These are phyloP conservation scores for Acrobasis consociella DNA, from an alignment of 2,888 invertebrate species.

Conservation along the genomic window DNA sequence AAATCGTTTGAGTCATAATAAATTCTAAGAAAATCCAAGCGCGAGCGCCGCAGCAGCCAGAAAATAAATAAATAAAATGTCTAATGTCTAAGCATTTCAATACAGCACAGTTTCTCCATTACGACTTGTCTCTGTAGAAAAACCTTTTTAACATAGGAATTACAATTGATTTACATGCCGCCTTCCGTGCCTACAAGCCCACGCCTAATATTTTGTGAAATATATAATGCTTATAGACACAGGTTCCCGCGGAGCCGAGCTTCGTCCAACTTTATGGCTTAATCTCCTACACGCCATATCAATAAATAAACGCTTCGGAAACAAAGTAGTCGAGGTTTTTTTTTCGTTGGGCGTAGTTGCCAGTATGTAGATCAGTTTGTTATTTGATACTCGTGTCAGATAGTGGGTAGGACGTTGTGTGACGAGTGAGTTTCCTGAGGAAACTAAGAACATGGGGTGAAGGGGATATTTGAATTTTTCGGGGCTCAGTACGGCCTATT, in stretches of 20 bases:
- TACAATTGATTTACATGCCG: slow-evolving; percentile 22
- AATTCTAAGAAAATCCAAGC: too few relatives aligned
- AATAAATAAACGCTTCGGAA: slow-evolving; percentile 69
- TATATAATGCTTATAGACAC: slow-evolving; percentile 59
- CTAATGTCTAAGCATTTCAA: background rate
- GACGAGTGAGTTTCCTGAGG: background rate
- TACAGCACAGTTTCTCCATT: background rate
- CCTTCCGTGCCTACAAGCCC: slow-evolving; percentile 26
- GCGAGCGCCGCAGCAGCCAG: background rate
- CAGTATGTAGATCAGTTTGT: slow-evolving; percentile 13
- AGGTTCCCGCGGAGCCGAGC: slow-evolving; percentile 72
- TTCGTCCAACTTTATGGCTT: slow-evolving; percentile 76
- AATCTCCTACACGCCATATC: slow-evolving; percentile 73
- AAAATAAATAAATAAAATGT: background rate
- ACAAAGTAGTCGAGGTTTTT: slow-evolving; percentile 48
- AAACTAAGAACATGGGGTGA: background rate
- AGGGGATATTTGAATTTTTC: too few relatives aligned
- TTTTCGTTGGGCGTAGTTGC: slow-evolving; percentile 22
- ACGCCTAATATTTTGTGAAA: slow-evolving; percentile 55
- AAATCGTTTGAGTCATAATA: too few relatives aligned
- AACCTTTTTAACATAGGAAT: background rate
- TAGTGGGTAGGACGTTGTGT: background rate
- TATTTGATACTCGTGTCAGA: slow-evolving; percentile 11
- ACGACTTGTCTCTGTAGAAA: background rate
- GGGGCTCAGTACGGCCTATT: too few relatives aligned